Evolutionary conservation across 2,888 invertebrate species (phyloP), one percentile per base, ranked within the genome.

Genomic region (Amiota minor): DNA sequence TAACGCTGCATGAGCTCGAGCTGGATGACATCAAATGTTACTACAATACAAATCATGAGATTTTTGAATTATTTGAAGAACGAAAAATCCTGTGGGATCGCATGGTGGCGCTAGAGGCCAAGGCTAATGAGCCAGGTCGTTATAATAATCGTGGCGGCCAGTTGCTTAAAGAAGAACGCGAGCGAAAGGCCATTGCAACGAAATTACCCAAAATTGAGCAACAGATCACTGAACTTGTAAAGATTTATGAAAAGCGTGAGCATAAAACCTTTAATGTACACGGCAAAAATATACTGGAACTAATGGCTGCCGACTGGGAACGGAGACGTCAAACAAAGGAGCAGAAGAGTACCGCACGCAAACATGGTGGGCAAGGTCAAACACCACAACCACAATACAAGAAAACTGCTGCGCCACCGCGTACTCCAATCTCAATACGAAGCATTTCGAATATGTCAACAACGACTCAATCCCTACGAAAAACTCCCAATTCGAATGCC

Each of bases 61-160:
- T 95, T 64, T 94, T 93, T 81, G 91, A 93, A 0, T 88, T 95
- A 75, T 91, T 95, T 16, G 90, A 91, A 14, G 93, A 93, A 74
- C 92, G 95, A 65, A 92, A 93, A 76, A 90, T 92, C 50, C 90
- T 96, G 1, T 97, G 96, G 94, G 90, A 92, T 23, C 93, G 95
- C 83, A 94, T 95, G 93, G 90, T 92, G 2, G 94, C 94, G 75
- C 89, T 97, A 67, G 95, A 97, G 78, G 92, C 92, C 20, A 92
- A 93, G 70, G 94, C 95, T 0, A 92, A 92, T n/a, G 95, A 96
- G 82, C 95, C 96, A 0, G 94, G 94, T 78, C 92, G 97, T 0
- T 96, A 94, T 86, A 94, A 96, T 80, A 97, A 97, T 89, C 92
- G 98, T 53, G 97, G 97, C 0, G 97, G 97, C 0, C 94, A 95